A percentile compares a stretch with the other conserved stretches of the same genome.
Conservation (phyloP, 2,113 vertebrate genomes). For the Cettia cetti region DNA sequence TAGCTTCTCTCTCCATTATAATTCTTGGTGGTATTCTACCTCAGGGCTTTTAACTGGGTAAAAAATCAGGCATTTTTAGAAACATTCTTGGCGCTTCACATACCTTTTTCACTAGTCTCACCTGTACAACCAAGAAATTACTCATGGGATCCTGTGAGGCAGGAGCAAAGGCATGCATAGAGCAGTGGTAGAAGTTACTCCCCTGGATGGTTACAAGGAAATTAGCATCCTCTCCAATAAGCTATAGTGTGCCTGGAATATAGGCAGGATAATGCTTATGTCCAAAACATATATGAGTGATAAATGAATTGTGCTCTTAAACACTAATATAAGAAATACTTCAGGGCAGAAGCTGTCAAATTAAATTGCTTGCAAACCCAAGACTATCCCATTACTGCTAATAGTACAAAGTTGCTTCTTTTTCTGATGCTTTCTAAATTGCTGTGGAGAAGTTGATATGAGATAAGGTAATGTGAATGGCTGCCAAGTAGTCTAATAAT, state of each 20-base stretch:
- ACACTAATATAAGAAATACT: background rate
- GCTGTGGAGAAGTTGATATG: background rate
- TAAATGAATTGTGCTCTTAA: background rate
- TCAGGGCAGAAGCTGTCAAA: background rate
- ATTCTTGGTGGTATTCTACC: background rate
- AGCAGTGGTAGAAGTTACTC: background rate
- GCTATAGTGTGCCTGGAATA: background rate
- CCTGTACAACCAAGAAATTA: background rate
- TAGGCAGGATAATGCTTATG: background rate
- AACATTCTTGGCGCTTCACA: accelerated
- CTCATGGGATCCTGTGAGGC: background rate
- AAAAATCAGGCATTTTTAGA: background rate
- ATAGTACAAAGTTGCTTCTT: background rate
- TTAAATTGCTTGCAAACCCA: background rate
- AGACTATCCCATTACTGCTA: background rate
- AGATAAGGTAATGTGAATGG: slow-evolving; percentile 40
- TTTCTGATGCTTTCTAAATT: background rate
- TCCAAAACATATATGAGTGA: background rate
- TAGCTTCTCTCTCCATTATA: background rate
- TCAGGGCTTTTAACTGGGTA: background rate
- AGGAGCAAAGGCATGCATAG: background rate
- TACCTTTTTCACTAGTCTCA: background rate
- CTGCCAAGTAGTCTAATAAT: background rate
- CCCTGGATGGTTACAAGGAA: background rate
- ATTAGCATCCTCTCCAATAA: background rate